Base-by-base conservation (phyloP, 2,113 vertebrate species). In the Furnarius figulus region DNA sequence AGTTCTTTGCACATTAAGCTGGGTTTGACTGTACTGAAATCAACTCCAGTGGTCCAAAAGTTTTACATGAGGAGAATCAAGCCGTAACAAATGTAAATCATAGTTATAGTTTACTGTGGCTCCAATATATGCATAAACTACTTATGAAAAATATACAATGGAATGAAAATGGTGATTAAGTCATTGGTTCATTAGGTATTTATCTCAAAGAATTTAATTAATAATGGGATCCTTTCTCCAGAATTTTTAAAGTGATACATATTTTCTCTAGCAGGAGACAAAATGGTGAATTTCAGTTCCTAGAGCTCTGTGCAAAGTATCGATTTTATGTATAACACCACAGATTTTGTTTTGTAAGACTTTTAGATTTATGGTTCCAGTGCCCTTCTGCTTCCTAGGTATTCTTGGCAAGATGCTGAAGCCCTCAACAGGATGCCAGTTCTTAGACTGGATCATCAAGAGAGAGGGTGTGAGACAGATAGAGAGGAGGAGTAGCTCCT, bases 321-420 rank as follows among this genome's bases (percentile, higher is more conserved):
- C 2, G 1, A 70, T 76, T 94, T 95, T 59, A 61, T 13, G 2
- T 19, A 11, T 47, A 70, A 66, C 27, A 39, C 27, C 58, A 80
- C 63, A 94, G 78, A 72, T 85, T 92, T 89, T 94, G 59, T 61
- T 90, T 84, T 66, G 46, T 46, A 91, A 93, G 93, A 49, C 49
- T 91, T 92, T 24, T 30, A 92, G 77, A 85, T 89, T 72, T 68
- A 40, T 53, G 24, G 50, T 90, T 91, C 72, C 65, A 75, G 35
- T 81, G 87, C n/a, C 40, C 79, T 96, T 93, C 95, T 94, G 90
- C 85, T 96, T 96, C 91, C 55, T 90, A 87, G 85, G 91, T 84
- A 86, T 78, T 90, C 61, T 71, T 96, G 91, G 83, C 93, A 95
- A 84, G 56, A 74, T 71, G 35, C 44, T 93, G 83, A 93, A 93